A percentile compares a stretch with the other conserved stretches of the same genome.
These are phyloP conservation scores for Tauraco hartlaubi DNA, from an alignment of 2,797 vertebrate species.

Conservation along the genomic window DNA sequence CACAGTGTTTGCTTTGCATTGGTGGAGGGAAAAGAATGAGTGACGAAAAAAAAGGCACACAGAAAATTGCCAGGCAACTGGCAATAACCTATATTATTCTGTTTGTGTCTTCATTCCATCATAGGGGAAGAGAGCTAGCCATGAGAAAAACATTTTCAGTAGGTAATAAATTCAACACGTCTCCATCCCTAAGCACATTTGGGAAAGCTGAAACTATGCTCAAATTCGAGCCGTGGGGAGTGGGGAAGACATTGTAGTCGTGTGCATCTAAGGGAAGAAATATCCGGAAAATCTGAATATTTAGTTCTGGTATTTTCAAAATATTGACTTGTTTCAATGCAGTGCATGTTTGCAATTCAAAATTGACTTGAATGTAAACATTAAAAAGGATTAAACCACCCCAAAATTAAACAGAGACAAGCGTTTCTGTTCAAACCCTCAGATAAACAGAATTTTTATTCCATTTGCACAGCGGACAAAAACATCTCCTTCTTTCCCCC, in stretches of 20 bases:
- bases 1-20: accelerated
- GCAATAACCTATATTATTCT: not conserved
- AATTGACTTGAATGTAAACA: not conserved
- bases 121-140: not conserved
- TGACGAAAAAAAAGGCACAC: accelerated
- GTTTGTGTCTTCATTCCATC: not conserved
- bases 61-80: not conserved
- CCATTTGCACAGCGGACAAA: not conserved
- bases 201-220: not conserved
- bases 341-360: not conserved
- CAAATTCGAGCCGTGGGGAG: not conserved
- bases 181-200: not conserved
- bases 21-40: not conserved
- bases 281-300: not conserved
- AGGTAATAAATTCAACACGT: not conserved
- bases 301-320: not conserved
- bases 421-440: not conserved
- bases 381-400: not conserved
- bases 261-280: not conserved
- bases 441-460: not conserved
- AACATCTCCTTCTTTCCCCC: not conserved
- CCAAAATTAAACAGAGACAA: not conserved
- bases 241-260: not conserved
- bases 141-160: not conserved
- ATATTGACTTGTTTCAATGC: not conserved